Evolutionary conservation across 2,888 invertebrate species (phyloP), one percentile per base, ranked within the genome.

Genomic region (Micropterix aruncella): DNA sequence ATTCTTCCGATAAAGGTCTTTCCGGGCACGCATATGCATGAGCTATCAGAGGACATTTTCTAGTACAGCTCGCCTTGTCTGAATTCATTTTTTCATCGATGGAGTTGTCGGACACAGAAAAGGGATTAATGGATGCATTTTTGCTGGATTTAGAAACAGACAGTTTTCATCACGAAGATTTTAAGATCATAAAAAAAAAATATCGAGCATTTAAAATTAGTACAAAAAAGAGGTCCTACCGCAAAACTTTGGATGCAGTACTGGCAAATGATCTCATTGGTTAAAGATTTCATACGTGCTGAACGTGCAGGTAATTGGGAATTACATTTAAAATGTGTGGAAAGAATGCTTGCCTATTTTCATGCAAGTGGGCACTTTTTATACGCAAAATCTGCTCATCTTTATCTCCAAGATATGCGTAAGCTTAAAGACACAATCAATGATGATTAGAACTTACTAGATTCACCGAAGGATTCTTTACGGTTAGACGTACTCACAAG

Each of bases 1-100:
- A 54, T 43, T 59, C 56, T 15, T 48, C 56, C n/a, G 57, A 59
- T 18, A 55, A 59, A 51, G 56, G n/a, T n/a, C n/a, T n/a, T n/a
- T 57, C 52, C 38, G 59, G 19, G 49, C 46, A 47, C 58, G 60
- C 57, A 48, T 60, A 57, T 48, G 43, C 53, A 47, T 53, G 59
- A 53, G 52, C 52, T 48, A 51, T 60, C 47, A 50, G 59, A 53
- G 58, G 52, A 16, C 57, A 60, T 50, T 54, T 48, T 44, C 42
- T 60, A 49, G 44, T 57, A 43, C 55, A 50, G 45, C 52, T 56
- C 42, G 52, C 55, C 39, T 50, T 49, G 44, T 50, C 52, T 51
- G 47, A 43, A 43, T 52, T 37, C 14, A 54, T 56, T 52, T 54
- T 53, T 50, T 51, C 54, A 53, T 51, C 52, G 38, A 48, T 55